Percentiles rank a stretch among this genome's conserved stretches.
Evolutionary conservation across 2,888 invertebrate species (phyloP).

Genomic region (Hirtodrosophila alboralis): DNA sequence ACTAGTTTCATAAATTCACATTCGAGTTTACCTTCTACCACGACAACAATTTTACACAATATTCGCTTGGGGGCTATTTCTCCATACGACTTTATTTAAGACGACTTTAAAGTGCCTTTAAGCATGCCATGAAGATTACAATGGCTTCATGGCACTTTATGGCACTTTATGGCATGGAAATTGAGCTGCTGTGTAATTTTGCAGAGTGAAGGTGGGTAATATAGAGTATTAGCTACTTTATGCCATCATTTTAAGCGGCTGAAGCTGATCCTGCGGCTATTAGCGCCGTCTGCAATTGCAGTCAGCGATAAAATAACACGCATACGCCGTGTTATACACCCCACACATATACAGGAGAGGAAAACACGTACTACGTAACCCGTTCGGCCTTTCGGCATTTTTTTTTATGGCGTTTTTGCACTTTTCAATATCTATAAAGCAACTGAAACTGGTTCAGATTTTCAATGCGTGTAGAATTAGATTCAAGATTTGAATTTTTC

Average conservation of each 20-base stretch:
- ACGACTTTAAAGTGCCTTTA: no score
- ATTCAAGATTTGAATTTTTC: slow-evolving; percentile 35
- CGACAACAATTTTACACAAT: slow-evolving; percentile 20
- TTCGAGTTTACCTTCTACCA: neutral
- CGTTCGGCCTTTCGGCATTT: slow-evolving; percentile 67
- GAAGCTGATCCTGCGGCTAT: slow-evolving; percentile 51
- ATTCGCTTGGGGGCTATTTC: neutral
- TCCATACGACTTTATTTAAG: neutral
- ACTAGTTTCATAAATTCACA: no score
- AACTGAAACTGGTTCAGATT: slow-evolving; percentile 62
- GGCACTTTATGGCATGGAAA: no score
- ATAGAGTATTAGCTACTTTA: slow-evolving; percentile 36
- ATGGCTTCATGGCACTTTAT: no score
- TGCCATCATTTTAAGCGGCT: slow-evolving; percentile 40
- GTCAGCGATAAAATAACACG: slow-evolving; percentile 46
- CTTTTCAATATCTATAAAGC: slow-evolving; percentile 42
- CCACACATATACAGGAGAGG: no score
- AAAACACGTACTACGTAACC: slow-evolving; percentile 45
- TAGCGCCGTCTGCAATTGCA: slow-evolving; percentile 7
- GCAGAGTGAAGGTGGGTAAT: slow-evolving; percentile 13
- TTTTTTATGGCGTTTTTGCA: slow-evolving; percentile 61
- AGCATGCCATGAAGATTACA: no score
- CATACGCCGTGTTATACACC: slow-evolving; percentile 61
- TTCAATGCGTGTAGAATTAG: slow-evolving; percentile 61
- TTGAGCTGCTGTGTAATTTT: neutral